Conservation (phyloP, 2,888 invertebrate species). For the Hydraecia micacea region DNA sequence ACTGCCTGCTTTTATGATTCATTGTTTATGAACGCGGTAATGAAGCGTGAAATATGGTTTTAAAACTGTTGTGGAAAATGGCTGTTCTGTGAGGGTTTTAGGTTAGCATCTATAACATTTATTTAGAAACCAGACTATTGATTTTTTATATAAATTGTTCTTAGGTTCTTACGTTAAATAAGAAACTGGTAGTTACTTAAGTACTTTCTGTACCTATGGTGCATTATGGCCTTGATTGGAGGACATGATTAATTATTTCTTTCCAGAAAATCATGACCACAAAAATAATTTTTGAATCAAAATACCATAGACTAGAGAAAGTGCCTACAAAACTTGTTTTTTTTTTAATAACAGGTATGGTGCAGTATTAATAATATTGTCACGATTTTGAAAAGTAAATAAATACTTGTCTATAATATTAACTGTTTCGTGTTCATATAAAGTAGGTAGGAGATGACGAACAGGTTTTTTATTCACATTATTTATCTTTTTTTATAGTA, state of each 20-base stretch:
- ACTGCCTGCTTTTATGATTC: constrained; percentile 37
- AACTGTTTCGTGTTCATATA: constrained; percentile 20
- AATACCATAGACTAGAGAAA: constrained; percentile 43
- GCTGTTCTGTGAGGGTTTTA: neutral
- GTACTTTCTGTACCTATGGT: neutral
- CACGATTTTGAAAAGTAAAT: constrained; percentile 34
- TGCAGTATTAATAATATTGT: constrained; percentile 38
- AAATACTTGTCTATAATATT: constrained; percentile 34
- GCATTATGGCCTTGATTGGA: neutral
- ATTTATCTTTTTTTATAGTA: neutral
- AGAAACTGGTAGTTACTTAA: neutral
- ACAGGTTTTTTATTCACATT: constrained; percentile 12
- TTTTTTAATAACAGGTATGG: constrained; percentile 1
- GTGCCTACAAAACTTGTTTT: constrained; percentile 36
- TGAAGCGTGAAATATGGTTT: constrained; percentile 34
- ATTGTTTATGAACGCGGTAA: constrained; percentile 33
- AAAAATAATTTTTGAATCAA: constrained; percentile 2
- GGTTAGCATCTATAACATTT: constrained; percentile 4
- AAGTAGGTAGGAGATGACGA: constrained; percentile 11
- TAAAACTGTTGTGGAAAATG: constrained; percentile 8
- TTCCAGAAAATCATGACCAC: neutral
- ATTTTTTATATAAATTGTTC: neutral
- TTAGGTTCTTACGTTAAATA: neutral
- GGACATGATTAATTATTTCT: neutral
- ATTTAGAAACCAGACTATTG: neutral